Conservation (phyloP, 2,888 invertebrate species). For the Horisme vitalbata region DNA sequence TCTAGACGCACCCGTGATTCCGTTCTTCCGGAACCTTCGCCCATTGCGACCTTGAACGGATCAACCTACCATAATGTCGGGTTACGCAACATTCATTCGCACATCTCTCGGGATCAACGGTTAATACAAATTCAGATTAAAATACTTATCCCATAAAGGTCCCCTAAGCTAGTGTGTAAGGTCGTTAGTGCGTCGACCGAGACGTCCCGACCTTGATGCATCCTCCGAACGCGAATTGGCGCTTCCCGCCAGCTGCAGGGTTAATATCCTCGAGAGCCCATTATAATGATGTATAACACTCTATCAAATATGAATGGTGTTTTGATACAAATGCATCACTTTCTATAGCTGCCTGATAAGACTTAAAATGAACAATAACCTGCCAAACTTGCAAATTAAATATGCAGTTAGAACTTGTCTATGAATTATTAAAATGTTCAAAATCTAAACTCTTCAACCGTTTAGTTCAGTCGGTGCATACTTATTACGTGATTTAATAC, state of each 20-base stretch:
- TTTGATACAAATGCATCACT: slow-evolving; percentile 26
- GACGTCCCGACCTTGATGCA: slow-evolving; percentile 70
- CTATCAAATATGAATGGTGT: slow-evolving; percentile 31
- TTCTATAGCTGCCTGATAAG: slow-evolving; percentile 28
- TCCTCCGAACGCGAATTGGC: slow-evolving; percentile 57
- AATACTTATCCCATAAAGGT: slow-evolving; percentile 37
- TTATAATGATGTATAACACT: slow-evolving; percentile 41
- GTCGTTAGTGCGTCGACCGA: slow-evolving; percentile 67
- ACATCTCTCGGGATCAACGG: slow-evolving; percentile 50
- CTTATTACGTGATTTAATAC: slow-evolving; percentile 27
- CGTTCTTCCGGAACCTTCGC: slow-evolving; percentile 79
- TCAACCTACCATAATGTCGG: slow-evolving; percentile 78
- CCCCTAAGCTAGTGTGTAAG: slow-evolving; percentile 47
- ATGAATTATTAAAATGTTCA: slow-evolving; percentile 8
- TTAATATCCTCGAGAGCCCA: slow-evolving; percentile 58
- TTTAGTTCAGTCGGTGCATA: slow-evolving; percentile 9
- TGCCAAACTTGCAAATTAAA: slow-evolving; percentile 16
- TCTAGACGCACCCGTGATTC: slow-evolving; percentile 78
- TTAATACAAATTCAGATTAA: slow-evolving; percentile 54
- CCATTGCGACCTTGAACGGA: slow-evolving; percentile 78
- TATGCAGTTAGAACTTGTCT: slow-evolving; percentile 9
- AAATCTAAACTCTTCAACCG: slow-evolving; percentile 8
- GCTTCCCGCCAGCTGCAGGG: slow-evolving; percentile 58
- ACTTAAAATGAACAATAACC: slow-evolving; percentile 34
- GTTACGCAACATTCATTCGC: slow-evolving; percentile 61